Conservation (phyloP, 2,888 invertebrate genomes). For the Drosophila aldrichi region DNA sequence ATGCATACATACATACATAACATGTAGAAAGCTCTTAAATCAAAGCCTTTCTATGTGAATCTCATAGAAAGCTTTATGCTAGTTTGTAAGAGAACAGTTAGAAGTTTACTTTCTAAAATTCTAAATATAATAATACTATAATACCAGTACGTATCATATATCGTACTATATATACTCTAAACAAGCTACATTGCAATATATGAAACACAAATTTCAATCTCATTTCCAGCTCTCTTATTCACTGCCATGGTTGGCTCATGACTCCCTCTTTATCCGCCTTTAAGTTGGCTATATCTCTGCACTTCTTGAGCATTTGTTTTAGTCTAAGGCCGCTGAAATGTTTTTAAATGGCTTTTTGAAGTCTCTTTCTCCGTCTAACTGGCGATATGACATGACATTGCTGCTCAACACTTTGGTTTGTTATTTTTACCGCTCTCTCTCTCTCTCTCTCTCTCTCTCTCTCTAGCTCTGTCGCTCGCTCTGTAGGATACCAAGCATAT, state of each 20-base stretch:
- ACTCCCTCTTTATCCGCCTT: too few relatives aligned
- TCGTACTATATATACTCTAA: neutral
- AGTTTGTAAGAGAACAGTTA: neutral
- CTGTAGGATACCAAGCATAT: constrained; percentile 13
- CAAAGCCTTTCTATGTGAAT: too few relatives aligned
- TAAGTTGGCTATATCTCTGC: neutral
- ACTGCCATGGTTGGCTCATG: neutral
- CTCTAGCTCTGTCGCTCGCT: neutral
- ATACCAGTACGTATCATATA: too few relatives aligned
- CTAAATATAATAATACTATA: too few relatives aligned
- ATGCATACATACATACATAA: too few relatives aligned
- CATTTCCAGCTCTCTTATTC: neutral
- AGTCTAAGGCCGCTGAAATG: neutral
- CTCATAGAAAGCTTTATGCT: too few relatives aligned
- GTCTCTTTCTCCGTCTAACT: constrained; percentile 5
- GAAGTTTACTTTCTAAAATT: neutral
- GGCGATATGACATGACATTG: constrained; percentile 18
- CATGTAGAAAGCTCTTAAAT: too few relatives aligned
- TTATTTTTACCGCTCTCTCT: neutral
- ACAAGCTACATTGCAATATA: neutral
- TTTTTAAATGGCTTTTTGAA: constrained; percentile 5
- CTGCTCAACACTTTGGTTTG: neutral
- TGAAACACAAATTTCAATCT: neutral
- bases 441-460: neutral
- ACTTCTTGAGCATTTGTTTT: neutral